Percentiles rank a stretch among this genome's conserved stretches.
Conservation (phyloP, 1,140 invertebrate species). For the Trypoxylus dichotomus region DNA sequence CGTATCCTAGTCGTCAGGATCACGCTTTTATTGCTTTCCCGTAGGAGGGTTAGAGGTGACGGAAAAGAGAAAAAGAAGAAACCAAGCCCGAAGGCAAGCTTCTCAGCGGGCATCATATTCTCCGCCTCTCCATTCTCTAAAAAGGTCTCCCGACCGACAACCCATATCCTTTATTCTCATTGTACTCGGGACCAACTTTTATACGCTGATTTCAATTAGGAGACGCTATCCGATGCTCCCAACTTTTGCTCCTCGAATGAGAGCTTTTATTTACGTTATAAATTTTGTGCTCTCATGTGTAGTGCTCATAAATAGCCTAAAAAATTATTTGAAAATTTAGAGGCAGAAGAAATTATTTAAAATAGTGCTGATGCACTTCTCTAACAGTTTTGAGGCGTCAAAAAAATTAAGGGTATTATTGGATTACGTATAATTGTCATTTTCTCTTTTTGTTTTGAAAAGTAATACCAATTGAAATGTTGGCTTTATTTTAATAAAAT, state of each 20-base stretch:
- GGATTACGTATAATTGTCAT: too few relatives aligned
- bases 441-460: too few relatives aligned
- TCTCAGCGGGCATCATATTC: slow-evolving; percentile 8
- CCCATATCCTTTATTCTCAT: slow-evolving; percentile 21
- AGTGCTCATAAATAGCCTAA: not conserved
- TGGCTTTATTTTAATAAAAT: too few relatives aligned
- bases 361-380: too few relatives aligned
- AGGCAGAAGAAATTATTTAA: too few relatives aligned
- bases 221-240: not conserved
- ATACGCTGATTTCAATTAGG: slow-evolving; percentile 19
- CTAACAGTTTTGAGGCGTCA: too few relatives aligned
- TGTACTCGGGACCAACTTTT: slow-evolving; percentile 3
- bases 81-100: not conserved
- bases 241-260: not conserved
- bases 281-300: not conserved
- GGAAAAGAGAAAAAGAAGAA: not conserved
- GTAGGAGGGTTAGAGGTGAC: not conserved
- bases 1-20: not conserved
- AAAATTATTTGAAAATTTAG: not conserved
- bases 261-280: not conserved
- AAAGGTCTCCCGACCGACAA: not conserved
- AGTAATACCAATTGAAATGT: too few relatives aligned
- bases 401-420: too few relatives aligned
- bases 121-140: not conserved
- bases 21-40: slow-evolving; percentile 19